Evolutionary conservation across 2,797 vertebrate genomes (phyloP).

Genomic region (Falco rusticolus): DNA sequence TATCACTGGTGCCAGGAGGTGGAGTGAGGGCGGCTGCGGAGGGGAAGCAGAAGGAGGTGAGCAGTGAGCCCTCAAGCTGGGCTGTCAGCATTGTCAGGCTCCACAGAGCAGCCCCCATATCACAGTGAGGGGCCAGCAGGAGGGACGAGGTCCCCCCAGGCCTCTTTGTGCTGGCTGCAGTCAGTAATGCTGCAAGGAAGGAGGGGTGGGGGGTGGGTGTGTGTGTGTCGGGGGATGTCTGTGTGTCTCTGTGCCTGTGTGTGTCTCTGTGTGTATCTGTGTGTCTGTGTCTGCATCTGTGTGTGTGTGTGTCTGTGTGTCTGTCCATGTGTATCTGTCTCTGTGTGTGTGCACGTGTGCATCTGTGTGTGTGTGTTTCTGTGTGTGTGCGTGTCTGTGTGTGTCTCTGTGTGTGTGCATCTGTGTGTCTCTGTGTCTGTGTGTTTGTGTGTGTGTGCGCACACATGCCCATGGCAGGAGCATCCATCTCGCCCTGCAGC

Average conservation of each 20-base stretch:
- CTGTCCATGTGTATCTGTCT: too few species aligned
- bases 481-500: neutral
- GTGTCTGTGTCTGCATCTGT: too few species aligned
- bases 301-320: accelerated
- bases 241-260: too few species aligned
- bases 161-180: neutral
- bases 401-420: too few species aligned
- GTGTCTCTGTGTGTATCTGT: too few species aligned
- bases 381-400: too few species aligned
- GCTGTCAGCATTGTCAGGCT: neutral
- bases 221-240: too few species aligned
- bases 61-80: neutral
- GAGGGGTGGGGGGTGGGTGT: too few species aligned
- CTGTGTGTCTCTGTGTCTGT: too few species aligned
- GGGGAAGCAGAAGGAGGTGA: neutral
- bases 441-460: too few species aligned
- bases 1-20: neutral
- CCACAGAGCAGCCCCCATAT: neutral
- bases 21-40: neutral
- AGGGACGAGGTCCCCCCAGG: accelerated
- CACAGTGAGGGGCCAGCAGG: neutral
- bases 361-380: too few species aligned
- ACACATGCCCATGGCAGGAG: accelerated
- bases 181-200: neutral
- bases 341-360: too few species aligned